Base-by-base conservation (phyloP, 2,113 vertebrate species). In the Dolichallabes microphthalmus region DNA sequence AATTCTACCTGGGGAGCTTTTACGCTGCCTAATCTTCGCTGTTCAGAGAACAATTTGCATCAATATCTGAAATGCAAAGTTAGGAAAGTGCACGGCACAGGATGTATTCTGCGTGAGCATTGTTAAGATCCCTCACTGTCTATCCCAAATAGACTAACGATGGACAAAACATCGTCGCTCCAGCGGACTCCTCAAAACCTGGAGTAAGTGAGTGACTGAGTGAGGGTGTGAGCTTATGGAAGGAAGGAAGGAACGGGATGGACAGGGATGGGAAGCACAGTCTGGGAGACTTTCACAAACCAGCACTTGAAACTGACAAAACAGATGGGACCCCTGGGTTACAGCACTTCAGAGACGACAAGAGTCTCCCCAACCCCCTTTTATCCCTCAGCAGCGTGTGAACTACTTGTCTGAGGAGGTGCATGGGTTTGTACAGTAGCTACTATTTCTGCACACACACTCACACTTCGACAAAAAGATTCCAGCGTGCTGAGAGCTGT, bases 241-340 rank as follows among this genome's bases (percentile, higher is more conserved):
- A 20, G 63, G 53, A 35, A 69, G 8, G 20, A 80, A 52, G 79
- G 30, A 86, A 86, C 64, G 87, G 86, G 89, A 19, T 14, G 63
- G 79, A 87, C 90, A 35, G 32, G 92, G 88, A 89, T 80, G 88
- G 92, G 92, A 80, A 86, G 85, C 89, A 88, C 84, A 64, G 91
- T 91, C 92, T 93, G 91, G 92, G 91, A 91, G 90, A 90, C 90
- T 91, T 88, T 88, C 85, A 87, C 91, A 85, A 82, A 80, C 82
- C 89, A 88, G 87, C 86, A 86, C 89, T 91, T 85, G 88, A 91
- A 89, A 93, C 58, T 90, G 91, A 93, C 91, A 93, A 94, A 93
- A 92, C 93, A 94, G 93, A 95, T 94, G 93, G 93, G 87, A 91
- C 88, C 88, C 86, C 85, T 86, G 89, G 60, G 55, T 73, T 84